Conservation (phyloP, 2,797 vertebrate genomes). For the Parotocinclus haroldoi region DNA sequence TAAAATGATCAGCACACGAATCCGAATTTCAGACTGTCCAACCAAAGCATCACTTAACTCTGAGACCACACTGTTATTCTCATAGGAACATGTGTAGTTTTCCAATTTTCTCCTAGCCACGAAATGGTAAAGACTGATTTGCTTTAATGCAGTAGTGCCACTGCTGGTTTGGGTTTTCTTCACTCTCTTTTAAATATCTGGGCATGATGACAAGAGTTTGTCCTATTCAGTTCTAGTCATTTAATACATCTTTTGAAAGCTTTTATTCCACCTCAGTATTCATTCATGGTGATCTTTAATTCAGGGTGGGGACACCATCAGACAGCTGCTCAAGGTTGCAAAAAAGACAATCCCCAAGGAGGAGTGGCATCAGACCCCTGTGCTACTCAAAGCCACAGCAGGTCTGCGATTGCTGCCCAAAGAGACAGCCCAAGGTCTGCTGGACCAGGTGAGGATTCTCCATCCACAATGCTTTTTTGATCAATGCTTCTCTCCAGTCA, state of each 20-base stretch:
- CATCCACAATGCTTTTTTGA: constrained; percentile 4
- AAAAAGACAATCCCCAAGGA: constrained; percentile 84
- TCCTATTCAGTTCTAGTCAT: background rate
- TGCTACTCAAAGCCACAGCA: constrained; percentile 93
- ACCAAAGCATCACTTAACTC: constrained; percentile 19
- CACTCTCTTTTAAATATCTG: background rate
- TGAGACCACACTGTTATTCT: constrained; percentile 23
- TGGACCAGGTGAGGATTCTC: constrained; percentile 78
- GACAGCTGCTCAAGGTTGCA: constrained; percentile 82
- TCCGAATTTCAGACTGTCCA: constrained; percentile 27
- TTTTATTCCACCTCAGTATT: background rate
- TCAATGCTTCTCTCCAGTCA: constrained; percentile 51
- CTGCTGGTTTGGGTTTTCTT: background rate
- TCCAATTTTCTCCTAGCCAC: constrained; percentile 38
- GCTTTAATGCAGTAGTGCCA: constrained; percentile 28
- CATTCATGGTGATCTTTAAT: constrained; percentile 16
- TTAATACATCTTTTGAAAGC: background rate
- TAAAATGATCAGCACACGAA: constrained; percentile 15
- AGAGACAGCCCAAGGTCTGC: constrained; percentile 82
- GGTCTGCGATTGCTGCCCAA: constrained; percentile 87
- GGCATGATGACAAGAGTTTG: background rate
- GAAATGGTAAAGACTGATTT: constrained; percentile 49
- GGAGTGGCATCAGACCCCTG: constrained; percentile 87
- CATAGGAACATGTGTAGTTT: constrained; percentile 24
- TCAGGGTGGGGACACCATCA: constrained; percentile 86